These are phyloP conservation scores for Alexandromys fortis DNA, from an alignment of 2,113 vertebrate genomes.

Conservation along the genomic window DNA sequence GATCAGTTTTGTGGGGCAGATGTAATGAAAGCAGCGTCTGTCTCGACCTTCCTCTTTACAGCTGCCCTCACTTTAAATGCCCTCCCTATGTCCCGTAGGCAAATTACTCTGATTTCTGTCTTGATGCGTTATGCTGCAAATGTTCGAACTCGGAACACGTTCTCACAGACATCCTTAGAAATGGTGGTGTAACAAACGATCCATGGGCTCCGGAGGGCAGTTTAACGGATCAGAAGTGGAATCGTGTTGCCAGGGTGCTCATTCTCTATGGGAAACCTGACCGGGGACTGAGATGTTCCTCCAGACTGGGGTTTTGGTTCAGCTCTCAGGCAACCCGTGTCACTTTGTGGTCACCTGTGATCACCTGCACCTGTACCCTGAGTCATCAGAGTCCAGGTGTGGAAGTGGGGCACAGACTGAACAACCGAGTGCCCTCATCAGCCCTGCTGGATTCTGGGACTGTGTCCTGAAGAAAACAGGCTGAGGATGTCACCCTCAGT, in stretches of 20 bases:
- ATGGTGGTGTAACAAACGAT: neutral
- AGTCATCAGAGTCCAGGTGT: neutral
- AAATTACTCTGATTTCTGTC: neutral
- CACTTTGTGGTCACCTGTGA: neutral
- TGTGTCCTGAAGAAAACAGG: neutral
- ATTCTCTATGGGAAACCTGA: neutral
- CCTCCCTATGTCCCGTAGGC: neutral
- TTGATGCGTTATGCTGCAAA: neutral
- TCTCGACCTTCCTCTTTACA: neutral
- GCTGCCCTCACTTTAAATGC: too few relatives aligned
- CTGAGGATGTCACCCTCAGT: accelerated
- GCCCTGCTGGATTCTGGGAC: too few relatives aligned
- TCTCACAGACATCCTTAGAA: neutral
- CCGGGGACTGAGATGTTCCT: neutral
- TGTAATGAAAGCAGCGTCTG: neutral
- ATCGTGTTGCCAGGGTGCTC: accelerated
- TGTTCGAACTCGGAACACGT: neutral
- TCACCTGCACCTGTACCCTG: neutral
- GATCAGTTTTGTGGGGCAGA: neutral
- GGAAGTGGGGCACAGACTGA: neutral
- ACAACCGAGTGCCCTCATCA: neutral
- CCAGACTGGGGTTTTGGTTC: too few relatives aligned
- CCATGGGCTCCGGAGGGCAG: too few relatives aligned
- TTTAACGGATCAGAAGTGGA: neutral
- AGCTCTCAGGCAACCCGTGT: neutral